These are phyloP conservation scores for Tachyglossus aculeatus DNA, from an alignment of 2,797 vertebrate species.

Conservation along the genomic window DNA sequence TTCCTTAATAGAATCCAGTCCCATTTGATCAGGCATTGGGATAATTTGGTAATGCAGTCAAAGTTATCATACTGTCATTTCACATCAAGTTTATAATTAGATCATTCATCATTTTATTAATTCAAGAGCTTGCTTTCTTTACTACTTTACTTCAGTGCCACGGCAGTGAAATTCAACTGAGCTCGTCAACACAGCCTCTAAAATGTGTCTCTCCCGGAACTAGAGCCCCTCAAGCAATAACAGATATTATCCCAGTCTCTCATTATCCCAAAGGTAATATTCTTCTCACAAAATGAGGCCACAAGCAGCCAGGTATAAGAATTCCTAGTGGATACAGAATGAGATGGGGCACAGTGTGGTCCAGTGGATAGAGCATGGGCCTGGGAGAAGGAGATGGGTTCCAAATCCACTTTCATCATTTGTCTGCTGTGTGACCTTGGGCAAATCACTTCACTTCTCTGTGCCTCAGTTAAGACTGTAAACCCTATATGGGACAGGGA, in stretches of 20 bases:
- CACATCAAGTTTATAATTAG: constrained; percentile 57
- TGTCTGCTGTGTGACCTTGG: no score
- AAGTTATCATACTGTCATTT: constrained; percentile 43
- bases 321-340: neutral
- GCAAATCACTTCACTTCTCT: no score
- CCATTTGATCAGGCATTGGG: constrained; percentile 45
- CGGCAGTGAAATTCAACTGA: constrained; percentile 5
- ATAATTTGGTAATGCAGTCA: constrained; percentile 45
- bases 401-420: no score
- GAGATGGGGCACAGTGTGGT: no score
- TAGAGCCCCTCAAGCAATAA: constrained; percentile 8
- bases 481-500: no score
- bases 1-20: constrained; percentile 46
- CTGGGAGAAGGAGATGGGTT: no score
- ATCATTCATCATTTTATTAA: constrained; percentile 63
- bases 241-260: neutral
- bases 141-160: constrained; percentile 19
- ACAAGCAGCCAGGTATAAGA: neutral
- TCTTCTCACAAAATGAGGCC: neutral
- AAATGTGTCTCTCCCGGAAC: constrained; percentile 6
- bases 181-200: constrained; percentile 25
- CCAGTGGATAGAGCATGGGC: no score
- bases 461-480: no score
- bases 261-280: neutral
- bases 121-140: constrained; percentile 56